A percentile compares a stretch with the other conserved stretches of the same genome.
Conservation (phyloP, 2,888 invertebrate species). For the Caenorhabditis angaria region DNA sequence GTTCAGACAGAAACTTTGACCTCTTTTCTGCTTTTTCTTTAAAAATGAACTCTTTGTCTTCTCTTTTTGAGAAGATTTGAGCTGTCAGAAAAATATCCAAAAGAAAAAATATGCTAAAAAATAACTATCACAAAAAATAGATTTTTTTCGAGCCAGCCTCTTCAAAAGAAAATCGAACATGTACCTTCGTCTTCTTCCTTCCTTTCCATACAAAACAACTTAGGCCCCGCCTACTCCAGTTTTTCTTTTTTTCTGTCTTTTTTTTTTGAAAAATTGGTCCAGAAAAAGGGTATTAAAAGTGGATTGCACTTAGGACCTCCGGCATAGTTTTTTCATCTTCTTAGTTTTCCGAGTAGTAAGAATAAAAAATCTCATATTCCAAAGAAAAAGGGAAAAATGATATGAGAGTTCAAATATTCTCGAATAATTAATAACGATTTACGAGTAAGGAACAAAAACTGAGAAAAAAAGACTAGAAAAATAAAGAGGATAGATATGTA, state of each 20-base stretch:
- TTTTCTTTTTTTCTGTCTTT: not conserved
- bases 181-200: not conserved
- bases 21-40: not conserved
- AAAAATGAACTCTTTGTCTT: not conserved
- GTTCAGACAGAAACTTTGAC: not conserved
- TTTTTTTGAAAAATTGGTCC: not conserved
- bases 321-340: not conserved
- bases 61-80: too few relatives aligned
- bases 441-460: too few relatives aligned
- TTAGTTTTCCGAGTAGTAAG: not conserved
- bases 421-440: too few relatives aligned
- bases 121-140: too few relatives aligned
- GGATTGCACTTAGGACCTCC: not conserved
- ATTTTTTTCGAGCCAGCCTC: not conserved
- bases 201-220: constrained; percentile 2
- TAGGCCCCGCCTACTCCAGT: not conserved
- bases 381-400: too few relatives aligned
- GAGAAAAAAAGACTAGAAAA: too few relatives aligned
- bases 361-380: too few relatives aligned
- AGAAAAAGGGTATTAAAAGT: not conserved
- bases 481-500: too few relatives aligned
- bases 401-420: too few relatives aligned
- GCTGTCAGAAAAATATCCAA: too few relatives aligned
- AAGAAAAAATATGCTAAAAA: too few relatives aligned
- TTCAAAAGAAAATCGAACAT: not conserved